phyloP scores from a whole-genome alignment of 2,888 invertebrate species.

The Agrilus mali region DNA sequence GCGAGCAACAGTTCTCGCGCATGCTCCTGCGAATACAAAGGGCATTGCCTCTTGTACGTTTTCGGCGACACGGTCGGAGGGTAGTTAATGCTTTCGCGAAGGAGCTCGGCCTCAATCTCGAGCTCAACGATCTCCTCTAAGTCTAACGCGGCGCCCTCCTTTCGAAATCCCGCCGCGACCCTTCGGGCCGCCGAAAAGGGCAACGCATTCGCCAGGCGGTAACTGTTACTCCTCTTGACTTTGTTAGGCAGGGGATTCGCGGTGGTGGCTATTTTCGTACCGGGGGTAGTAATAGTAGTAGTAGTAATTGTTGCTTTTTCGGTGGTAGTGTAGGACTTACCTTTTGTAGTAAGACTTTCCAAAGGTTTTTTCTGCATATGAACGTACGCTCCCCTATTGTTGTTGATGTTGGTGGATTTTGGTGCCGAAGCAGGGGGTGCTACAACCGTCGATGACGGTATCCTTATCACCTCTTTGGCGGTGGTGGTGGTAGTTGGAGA shows the following conservation, averaged over 20 bases:
- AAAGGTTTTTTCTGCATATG: conserved; percentile 55
- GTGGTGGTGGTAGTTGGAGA: conserved; percentile 32
- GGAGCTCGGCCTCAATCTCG: conserved; percentile 47
- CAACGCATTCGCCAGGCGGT: conserved; percentile 66
- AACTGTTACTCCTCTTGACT: conserved; percentile 74
- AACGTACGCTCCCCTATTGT: conserved; percentile 51
- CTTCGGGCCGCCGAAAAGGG: conserved; percentile 41
- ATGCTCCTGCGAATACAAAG: conserved; percentile 28
- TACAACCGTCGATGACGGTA: conserved; percentile 46
- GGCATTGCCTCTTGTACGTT: conserved; percentile 31
- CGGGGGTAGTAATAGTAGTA: too few species aligned
- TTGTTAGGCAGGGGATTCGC: conserved; percentile 35
- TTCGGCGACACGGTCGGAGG: conserved; percentile 53
- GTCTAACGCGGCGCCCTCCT: conserved; percentile 8
- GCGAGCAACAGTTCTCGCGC: conserved; percentile 35
- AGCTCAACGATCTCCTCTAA: conserved; percentile 44
- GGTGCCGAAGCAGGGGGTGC: conserved; percentile 43
- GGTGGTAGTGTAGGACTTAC: conserved; percentile 40
- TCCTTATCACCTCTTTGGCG: conserved; percentile 39
- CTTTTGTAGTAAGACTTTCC: conserved; percentile 42
- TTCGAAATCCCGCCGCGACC: conserved; percentile 1
- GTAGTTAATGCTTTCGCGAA: conserved; percentile 58
- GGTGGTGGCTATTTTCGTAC: conserved; percentile 17
- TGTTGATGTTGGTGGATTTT: conserved; percentile 21
- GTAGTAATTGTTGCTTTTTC: conserved; percentile 8